These are phyloP conservation scores for Ephestia elutella DNA, from an alignment of 1,140 invertebrate species.

Conservation along the genomic window DNA sequence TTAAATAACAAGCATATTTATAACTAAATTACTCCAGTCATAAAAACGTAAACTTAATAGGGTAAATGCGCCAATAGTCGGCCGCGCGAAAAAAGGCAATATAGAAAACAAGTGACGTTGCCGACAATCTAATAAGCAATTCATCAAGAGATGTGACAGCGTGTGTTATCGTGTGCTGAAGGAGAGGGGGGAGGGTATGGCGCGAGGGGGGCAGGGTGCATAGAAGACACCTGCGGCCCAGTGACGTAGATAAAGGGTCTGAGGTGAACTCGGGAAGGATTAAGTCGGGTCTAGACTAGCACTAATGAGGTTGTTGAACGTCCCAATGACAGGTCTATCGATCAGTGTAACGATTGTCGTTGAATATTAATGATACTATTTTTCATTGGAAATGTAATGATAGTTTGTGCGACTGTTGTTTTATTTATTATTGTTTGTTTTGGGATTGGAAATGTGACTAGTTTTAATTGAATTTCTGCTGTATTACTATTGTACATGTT, in stretches of 20 bases:
- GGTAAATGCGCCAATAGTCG: conserved; percentile 21
- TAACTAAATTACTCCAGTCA: no score
- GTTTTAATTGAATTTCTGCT: no score
- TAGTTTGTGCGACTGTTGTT: not conserved
- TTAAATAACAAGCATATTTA: not conserved
- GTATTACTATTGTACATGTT: no score
- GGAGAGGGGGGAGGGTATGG: conserved; percentile 11
- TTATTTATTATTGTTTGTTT: not conserved
- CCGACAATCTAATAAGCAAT: conserved; percentile 60
- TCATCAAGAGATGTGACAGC: conserved; percentile 59
- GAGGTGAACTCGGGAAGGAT: conserved; percentile 49
- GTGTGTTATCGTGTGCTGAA: conserved; percentile 44
- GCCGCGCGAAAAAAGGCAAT: conserved; percentile 23
- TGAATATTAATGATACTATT: conserved; percentile 24
- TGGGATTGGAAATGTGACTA: no score
- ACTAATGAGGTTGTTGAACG: conserved; percentile 35
- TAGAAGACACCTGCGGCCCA: conserved; percentile 49
- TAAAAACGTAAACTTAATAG: conserved; percentile 35
- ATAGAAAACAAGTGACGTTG: conserved; percentile 40
- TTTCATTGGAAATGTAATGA: conserved; percentile 17
- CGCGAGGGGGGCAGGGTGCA: conserved; percentile 27
- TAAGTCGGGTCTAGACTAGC: conserved; percentile 57
- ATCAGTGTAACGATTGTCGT: conserved; percentile 46
- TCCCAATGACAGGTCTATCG: conserved; percentile 22
- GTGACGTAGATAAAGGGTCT: conserved; percentile 49